Conservation (phyloP, 2,888 invertebrate species). For the Synanthedon vespiformis region DNA sequence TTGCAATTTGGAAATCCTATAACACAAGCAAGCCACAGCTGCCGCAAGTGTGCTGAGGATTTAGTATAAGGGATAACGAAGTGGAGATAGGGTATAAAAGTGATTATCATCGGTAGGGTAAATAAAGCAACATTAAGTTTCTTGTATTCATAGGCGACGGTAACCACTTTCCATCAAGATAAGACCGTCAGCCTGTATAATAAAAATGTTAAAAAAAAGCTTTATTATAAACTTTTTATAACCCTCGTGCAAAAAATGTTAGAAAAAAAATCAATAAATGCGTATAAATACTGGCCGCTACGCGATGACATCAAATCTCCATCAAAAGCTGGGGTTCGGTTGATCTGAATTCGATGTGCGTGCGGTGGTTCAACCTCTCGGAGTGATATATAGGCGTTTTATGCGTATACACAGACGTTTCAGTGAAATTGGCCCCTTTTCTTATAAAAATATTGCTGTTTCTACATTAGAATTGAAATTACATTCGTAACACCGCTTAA, state of each 20-base stretch:
- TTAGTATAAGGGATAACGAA: no score
- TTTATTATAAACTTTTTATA: not conserved
- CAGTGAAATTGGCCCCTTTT: not conserved
- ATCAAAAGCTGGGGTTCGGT: slow-evolving; percentile 33
- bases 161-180: no score
- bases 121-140: no score
- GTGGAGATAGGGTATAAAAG: no score
- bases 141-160: no score
- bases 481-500: no score
- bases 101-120: no score
- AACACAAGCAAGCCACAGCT: no score
- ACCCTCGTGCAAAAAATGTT: not conserved
- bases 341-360: slow-evolving; percentile 55
- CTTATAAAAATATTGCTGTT: not conserved
- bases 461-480: not conserved
- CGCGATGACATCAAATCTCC: slow-evolving; percentile 48
- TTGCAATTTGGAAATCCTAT: no score
- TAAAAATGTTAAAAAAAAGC: no score
- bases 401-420: not conserved
- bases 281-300: slow-evolving; percentile 14
- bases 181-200: no score
- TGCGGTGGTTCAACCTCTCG: slow-evolving; percentile 14
- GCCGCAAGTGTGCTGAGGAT: no score
- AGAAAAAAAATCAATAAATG: slow-evolving; percentile 3
- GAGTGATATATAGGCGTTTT: slow-evolving; percentile 5